A percentile compares a stretch with the other conserved stretches of the same genome.
phyloP scores from a whole-genome alignment of 2,888 invertebrate genomes.

The Tachina lurida region DNA sequence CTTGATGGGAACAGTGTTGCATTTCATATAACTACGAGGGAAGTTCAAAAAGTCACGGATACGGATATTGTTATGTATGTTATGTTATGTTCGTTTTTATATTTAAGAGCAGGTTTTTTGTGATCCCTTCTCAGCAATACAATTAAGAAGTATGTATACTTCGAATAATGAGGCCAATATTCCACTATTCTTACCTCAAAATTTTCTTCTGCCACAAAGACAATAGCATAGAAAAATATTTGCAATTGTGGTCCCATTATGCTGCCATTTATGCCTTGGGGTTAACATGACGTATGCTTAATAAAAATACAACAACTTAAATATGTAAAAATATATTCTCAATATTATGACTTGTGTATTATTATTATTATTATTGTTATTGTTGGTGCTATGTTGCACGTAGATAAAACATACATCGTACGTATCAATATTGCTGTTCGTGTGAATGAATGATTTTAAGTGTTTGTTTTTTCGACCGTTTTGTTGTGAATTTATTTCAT shows the following conservation, averaged over 20 bases:
- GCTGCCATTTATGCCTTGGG: conserved; percentile 4
- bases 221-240: no score
- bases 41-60: no score
- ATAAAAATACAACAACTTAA: conserved; percentile 33
- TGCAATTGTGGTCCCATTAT: conserved; percentile 35
- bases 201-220: background rate
- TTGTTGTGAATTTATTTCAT: conserved; percentile 61
- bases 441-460: conserved; percentile 13
- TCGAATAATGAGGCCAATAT: no score
- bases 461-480: conserved; percentile 52
- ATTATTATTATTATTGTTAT: conserved; percentile 31
- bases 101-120: no score
- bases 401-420: conserved; percentile 16
- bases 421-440: background rate
- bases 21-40: no score
- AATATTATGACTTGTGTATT: conserved; percentile 42
- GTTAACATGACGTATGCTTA: conserved; percentile 52
- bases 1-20: no score
- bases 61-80: no score
- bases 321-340: conserved; percentile 21
- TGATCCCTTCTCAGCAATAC: no score
- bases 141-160: no score
- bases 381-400: conserved; percentile 45
- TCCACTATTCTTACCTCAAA: background rate
- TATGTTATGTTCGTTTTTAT: no score